Base-by-base conservation (phyloP, 2,113 vertebrate species). In the Recurvirostra avosetta region DNA sequence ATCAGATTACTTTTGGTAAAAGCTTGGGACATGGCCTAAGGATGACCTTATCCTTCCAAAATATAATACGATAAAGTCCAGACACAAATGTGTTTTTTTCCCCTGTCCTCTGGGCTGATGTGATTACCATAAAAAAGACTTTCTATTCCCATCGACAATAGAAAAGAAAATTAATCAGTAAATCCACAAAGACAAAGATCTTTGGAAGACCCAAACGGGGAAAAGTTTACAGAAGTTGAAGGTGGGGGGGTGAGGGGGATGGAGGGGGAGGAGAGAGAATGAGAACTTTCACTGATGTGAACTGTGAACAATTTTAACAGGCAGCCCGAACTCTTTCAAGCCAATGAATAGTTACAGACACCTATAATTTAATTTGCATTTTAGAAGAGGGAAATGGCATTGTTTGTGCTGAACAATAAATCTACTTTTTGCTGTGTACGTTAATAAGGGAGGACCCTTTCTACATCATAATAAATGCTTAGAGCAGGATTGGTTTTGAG, bases 1-100 rank as follows among this genome's bases (percentile, higher is more conserved):
- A 92, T 86, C 75, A 90, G 67, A 72, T 83, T 83, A 43, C 30
- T 95, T 88, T 95, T 81, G 87, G 72, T 89, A 81, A 96, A 84
- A 61, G 63, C 47, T 41, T 84, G 61, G 68, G 87, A 70, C 50
- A 26, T 22, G 41, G 68, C 71, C 63, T 86, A 92, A 88, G 15
- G 50, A 74, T 86, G 80, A 91, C 65, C 45, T 73, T 94, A 92
- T 77, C 65, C 72, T 89, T 94, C 76, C 26, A 88, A 92, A 95
- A 89, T n/a, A 73, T 22, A 88, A n/a, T 36, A 78, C 9, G 56
- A 77, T 63, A 12, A 85, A 94, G 49, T 67, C 56, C 70, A 93
- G 34, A 73, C 78, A 88, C 21, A 77, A 88, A 32, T 32, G 65
- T 27, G 8, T 15, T 68, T 80, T 80, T 86, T 68, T 30, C 56